Evolutionary conservation across 1,140 invertebrate genomes (phyloP), one percentile per base, ranked within the genome.

Genomic region (Pseudomyrmex gracilis): DNA sequence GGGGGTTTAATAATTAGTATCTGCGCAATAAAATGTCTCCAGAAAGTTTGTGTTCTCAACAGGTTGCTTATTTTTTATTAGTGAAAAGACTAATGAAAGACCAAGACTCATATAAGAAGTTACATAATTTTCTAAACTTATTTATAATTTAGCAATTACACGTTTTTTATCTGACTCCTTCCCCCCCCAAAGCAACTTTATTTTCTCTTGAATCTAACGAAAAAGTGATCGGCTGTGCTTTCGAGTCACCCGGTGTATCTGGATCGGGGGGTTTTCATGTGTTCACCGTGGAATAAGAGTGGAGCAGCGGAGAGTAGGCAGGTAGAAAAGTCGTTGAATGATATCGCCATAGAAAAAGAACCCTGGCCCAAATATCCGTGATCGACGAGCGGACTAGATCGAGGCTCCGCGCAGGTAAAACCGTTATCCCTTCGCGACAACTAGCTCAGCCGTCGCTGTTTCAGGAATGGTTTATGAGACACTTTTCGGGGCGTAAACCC

Each of bases 251-350:
- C 86, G 86, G 90, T 90, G 66, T 66, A 90, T 89, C 55, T 74
- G 49, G 88, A 90, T 89, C 82, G 58, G 10, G 5, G 10, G 76
- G 73, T 88, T 87, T 86, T 73, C 82, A 84, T 74, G 58, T 87
- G 76, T 77, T 61, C 74, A 61, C 58, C 57, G 24, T 60, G 9
- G 58, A 76, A 85, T 53, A 58, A 61, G 61, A 78, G 64, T 68
- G 51, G 77, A 58, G 55, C 20, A 64, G 47, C 84, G 71, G 55
- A 73, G 34, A 34, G 71, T 67, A 83, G n/a, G 88, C 92, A 92
- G 92, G 92, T 92, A 92, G 89, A 87, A 91, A 90, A 91, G 87
- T 90, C 92, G 91, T 92, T 91, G 91, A 91, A 91, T 90, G 90
- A 91, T 92, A 91, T 89, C 82, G 86, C 73, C 34, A 53, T 88